phyloP scores from a whole-genome alignment of 2,113 vertebrate genomes.

The Eleginops maclovinus region DNA sequence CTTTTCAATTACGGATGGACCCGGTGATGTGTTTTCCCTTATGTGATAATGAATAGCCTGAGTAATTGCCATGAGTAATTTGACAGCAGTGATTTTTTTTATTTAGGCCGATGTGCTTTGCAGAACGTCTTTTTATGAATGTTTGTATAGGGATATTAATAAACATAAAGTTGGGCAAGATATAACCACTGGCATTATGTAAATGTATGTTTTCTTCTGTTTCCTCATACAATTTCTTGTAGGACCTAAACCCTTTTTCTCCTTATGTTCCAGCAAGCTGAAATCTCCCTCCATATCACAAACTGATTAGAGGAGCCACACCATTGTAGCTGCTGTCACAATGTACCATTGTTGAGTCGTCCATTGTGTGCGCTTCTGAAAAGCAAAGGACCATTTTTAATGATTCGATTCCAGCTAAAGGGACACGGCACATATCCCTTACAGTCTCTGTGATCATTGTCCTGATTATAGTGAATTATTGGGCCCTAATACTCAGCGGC shows the following conservation, averaged over 20 bases:
- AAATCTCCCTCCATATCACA: slow-evolving; percentile 37
- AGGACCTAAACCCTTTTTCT: neutral
- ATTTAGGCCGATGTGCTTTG: neutral
- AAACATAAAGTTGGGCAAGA: slow-evolving; percentile 22
- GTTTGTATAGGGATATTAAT: slow-evolving; percentile 39
- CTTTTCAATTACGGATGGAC: slow-evolving; percentile 15
- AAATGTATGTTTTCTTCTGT: slow-evolving; percentile 24
- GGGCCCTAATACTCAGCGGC: slow-evolving; percentile 64
- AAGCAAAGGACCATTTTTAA: slow-evolving; percentile 20
- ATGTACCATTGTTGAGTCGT: slow-evolving; percentile 59
- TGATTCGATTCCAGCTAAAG: slow-evolving; percentile 29
- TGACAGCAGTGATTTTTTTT: slow-evolving; percentile 20
- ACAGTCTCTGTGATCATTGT: slow-evolving; percentile 40
- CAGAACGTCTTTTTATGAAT: slow-evolving; percentile 12
- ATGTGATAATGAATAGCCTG: slow-evolving; percentile 24
- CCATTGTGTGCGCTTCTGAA: slow-evolving; percentile 48
- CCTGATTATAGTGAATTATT: slow-evolving; percentile 60
- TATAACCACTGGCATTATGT: slow-evolving; percentile 9
- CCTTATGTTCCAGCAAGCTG: slow-evolving; percentile 14
- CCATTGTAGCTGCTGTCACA: slow-evolving; percentile 54
- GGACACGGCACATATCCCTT: slow-evolving; percentile 45
- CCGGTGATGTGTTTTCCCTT: slow-evolving; percentile 10
- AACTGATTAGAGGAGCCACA: slow-evolving; percentile 35
- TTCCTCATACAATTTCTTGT: slow-evolving; percentile 1
- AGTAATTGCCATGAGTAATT: slow-evolving; percentile 20